These are phyloP conservation scores for Frankliniella fusca DNA, from an alignment of 2,888 invertebrate genomes.

Conservation along the genomic window DNA sequence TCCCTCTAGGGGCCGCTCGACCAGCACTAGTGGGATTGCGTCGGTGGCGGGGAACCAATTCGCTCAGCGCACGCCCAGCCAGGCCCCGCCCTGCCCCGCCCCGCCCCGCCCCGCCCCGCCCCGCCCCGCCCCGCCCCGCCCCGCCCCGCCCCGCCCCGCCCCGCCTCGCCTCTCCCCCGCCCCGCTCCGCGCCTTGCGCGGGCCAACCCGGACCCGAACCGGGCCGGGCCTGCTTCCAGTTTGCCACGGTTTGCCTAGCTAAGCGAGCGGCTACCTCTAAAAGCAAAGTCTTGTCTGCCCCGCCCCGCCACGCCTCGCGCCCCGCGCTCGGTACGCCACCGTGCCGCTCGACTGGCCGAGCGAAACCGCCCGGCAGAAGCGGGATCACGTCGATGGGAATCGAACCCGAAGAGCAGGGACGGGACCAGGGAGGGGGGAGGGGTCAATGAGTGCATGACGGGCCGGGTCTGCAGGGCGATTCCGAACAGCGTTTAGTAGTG, in stretches of 20 bases:
- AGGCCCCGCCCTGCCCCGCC: too few relatives aligned
- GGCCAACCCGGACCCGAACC: not conserved
- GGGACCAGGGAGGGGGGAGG: not conserved
- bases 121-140: too few relatives aligned
- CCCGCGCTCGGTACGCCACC: not conserved
- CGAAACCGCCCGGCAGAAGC: not conserved
- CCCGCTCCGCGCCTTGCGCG: not conserved
- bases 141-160: not conserved
- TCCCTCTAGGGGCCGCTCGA: too few relatives aligned
- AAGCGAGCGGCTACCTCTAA: conserved; percentile 22
- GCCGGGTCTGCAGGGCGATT: too few relatives aligned
- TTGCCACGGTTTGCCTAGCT: not conserved
- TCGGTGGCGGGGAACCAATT: too few relatives aligned
- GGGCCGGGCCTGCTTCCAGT: not conserved
- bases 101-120: too few relatives aligned
- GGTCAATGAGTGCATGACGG: not conserved
- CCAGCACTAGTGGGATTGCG: too few relatives aligned
- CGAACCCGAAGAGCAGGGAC: not conserved
- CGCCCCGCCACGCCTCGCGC: not conserved
- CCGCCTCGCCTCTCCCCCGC: not conserved
- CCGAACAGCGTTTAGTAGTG: too few relatives aligned
- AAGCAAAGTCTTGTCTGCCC: conserved; percentile 17
- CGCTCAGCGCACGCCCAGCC: too few relatives aligned
- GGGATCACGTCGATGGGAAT: not conserved
- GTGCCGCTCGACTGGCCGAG: not conserved